Evolutionary conservation across 2,113 vertebrate genomes (phyloP), one percentile per base, ranked within the genome.

Genomic region (Embiotoca jacksoni): DNA sequence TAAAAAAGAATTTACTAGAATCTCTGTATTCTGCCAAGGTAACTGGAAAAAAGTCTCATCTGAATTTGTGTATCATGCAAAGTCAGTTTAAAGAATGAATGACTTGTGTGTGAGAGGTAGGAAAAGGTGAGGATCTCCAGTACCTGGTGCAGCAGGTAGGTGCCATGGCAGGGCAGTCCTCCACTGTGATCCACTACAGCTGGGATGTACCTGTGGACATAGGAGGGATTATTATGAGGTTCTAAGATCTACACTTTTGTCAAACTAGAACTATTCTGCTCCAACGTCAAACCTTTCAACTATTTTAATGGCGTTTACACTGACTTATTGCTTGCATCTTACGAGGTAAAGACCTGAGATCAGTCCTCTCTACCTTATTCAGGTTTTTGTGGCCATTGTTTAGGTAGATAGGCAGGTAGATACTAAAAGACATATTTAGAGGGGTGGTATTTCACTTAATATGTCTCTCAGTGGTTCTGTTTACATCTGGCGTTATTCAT

Each of bases 101-200:
- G 35, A 47, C 3, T 35, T 11, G 23, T 32, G 39, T 52, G 7
- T 32, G 33, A 44, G 39, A 5, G 9, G 6, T 4, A n/a, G 7
- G 7, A 61, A 23, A 54, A 2, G 23, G 52, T 32, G 37, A 15
- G n/a, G 41, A 49, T 63, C n/a, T 59, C 2, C 14, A 49, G 62
- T 96, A 99, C 98, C 97, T 99, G 98, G 89, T 99, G 98, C 78
- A 99, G 95, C 67, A 99, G 94, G 84, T 97, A 98, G 0, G 96
- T 98, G 13, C 98, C 98, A 64, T 98, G 96, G 54, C 98, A 99
- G 72, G 97, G 96, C 32, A 97, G 89, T 15, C 96, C 97, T 81
- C 94, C 96, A 0, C 96, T 96, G 84, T 99, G 98, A 89, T 99
- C 98, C 63, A 99, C 98, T 11, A 99, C 94, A n/a, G 97, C 97